Evolutionary conservation across 2,797 vertebrate genomes (phyloP), one percentile per base, ranked within the genome.

Genomic region (Pipistrellus pygmaeus): DNA sequence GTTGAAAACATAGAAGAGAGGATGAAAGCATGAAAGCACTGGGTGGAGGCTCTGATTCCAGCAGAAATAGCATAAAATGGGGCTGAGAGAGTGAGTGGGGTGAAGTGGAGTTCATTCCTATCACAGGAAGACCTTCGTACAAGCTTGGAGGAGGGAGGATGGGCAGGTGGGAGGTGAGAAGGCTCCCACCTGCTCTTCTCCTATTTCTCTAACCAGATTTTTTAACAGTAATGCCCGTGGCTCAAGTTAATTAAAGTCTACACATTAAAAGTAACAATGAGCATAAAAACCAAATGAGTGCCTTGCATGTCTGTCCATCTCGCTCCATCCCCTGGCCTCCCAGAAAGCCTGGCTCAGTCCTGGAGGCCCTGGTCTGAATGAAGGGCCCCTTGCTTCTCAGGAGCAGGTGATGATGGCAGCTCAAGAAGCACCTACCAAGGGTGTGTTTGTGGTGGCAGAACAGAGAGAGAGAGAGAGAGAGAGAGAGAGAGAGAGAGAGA

Each of bases 241-340:
- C 73, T 90, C 73, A 25, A 53, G 35, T 86, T 83, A 68, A 84
- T 93, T 82, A 91, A 91, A 87, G 38, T 64, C 76, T 76, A 27
- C 17, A 35, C 57, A 13, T 80, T 76, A 84, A 66, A 86, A 76
- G 51, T 77, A 53, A 66, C 72, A 73, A 76, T 30, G 73, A 62
- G 32, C 10, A 81, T 38, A 85, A 68, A 72, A 69, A 55, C 55
- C 41, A 80, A 64, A 44, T 2, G 38, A 44, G 12, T 48, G 38
- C 51, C 27, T 55, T 9, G 6, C 27, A 14, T 62, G 30, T 8
- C 4, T 25, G 15, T 35, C 30, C 30, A 7, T 55, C 57, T 84
- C 32, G 20, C 60, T 76, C 38, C 10, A 4, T 51, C 15, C 27
- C 5, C 27, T 53, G 0, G 14, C 44, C 68, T 32, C 66, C 32